A percentile compares a stretch with the other conserved stretches of the same genome.
Evolutionary conservation across 2,888 invertebrate genomes (phyloP).

Genomic region (Ptychoptera albimana): DNA sequence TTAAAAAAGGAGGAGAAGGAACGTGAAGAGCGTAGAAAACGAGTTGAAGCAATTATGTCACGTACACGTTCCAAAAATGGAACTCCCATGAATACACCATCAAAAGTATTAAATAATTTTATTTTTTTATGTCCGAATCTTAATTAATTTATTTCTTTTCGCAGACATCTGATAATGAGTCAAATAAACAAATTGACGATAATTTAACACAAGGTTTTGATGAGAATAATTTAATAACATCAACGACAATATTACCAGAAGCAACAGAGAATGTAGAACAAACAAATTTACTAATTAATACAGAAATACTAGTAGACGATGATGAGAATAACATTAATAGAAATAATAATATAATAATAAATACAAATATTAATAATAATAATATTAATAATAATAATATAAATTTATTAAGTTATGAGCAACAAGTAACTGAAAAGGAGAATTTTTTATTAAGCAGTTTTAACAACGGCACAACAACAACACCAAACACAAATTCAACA

Average conservation of each 20-base stretch:
- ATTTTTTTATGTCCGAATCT: neutral
- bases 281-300: neutral
- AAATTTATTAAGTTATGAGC: conserved; percentile 18
- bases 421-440: conserved; percentile 30
- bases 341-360: neutral
- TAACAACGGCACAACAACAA: conserved; percentile 8
- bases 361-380: neutral
- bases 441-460: conserved; percentile 11
- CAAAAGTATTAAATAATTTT: conserved; percentile 18
- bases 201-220: conserved; percentile 11
- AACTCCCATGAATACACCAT: conserved; percentile 23
- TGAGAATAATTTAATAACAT: too few species aligned
- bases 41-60: conserved; percentile 86
- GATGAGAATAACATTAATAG: neutral
- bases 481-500: conserved; percentile 12
- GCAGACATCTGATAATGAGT: conserved; percentile 4
- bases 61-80: conserved; percentile 45
- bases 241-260: conserved; percentile 13
- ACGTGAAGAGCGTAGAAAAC: conserved; percentile 69
- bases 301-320: neutral
- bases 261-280: neutral
- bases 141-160: neutral
- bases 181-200: conserved; percentile 14
- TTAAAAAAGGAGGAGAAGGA: conserved; percentile 78
- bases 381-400: neutral